phyloP scores from a whole-genome alignment of 2,888 invertebrate genomes.

The Scrobipalpa atriplicella region DNA sequence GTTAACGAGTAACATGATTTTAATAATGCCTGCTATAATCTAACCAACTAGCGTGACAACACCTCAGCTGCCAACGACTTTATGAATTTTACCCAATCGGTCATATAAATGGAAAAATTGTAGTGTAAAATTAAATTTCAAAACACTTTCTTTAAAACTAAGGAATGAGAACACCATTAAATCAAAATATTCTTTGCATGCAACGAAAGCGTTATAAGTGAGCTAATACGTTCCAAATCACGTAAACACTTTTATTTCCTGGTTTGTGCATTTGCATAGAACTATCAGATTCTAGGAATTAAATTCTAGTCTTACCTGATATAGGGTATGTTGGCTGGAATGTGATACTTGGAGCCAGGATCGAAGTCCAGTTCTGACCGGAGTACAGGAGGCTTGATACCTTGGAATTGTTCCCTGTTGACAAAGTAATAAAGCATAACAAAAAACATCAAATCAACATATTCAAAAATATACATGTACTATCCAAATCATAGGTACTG shows the following conservation, averaged over 20 bases:
- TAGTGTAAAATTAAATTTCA: not conserved
- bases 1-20: constrained; percentile 29
- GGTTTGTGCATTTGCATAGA: constrained; percentile 32
- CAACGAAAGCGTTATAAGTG: constrained; percentile 9
- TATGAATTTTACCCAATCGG: constrained; percentile 15
- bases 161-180: constrained; percentile 19
- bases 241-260: constrained; percentile 36
- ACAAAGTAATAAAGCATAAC: constrained; percentile 36
- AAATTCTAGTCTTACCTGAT: constrained; percentile 87
- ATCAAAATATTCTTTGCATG: constrained; percentile 1
- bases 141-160: constrained; percentile 5
- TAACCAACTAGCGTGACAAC: constrained; percentile 9
- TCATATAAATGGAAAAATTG: constrained; percentile 12
- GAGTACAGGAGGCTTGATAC: constrained; percentile 92
- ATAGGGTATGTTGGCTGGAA: constrained; percentile 95
- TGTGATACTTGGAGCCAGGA: constrained; percentile 95
- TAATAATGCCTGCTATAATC: constrained; percentile 24
- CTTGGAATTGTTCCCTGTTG: constrained; percentile 90
- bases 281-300: not conserved
- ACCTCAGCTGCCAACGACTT: not conserved
- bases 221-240: constrained; percentile 33
- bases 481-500: not conserved
- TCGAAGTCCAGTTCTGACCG: constrained; percentile 95
- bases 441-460: not conserved
- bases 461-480: not conserved